Evolutionary conservation across 2,113 vertebrate species (phyloP), one percentile per base, ranked within the genome.

Genomic region (Clarias magur): DNA sequence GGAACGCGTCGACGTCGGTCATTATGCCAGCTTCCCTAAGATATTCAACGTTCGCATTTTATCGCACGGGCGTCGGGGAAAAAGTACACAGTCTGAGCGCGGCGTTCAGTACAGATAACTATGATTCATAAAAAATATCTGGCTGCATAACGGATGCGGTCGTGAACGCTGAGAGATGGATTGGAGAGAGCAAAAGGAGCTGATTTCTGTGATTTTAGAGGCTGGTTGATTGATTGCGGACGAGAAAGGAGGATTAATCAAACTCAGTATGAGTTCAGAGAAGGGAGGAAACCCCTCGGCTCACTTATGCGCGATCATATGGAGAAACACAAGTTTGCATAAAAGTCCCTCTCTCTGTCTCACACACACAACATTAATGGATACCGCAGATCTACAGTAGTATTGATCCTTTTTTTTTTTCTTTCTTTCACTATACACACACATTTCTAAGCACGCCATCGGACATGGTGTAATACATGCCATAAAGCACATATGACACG

Each of bases 91-190:
- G 91, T 91, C 90, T 89, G 91, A 93, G 92, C 91, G 88, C 76
- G 89, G 92, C 91, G 92, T 92, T 93, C 91, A 93, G 90, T 89
- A 90, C 90, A 88, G 91, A 91, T 94, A 93, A 94, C 92, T 93
- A 93, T 94, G 94, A 95, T 94, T 94, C 94, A 95, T 95, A 93
- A 92, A 95, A 95, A 95, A 94, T 94, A 93, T 93, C 93, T 90
- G 86, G 93, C 91, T 56, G 78, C 63, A 88, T 93, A 94, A 95
- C 93, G 92, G 93, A 95, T 94, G 93, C 91, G 90, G 90, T 92
- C 92, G 89, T 89, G 92, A 91, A 92, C 89, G 86, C 90, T 86
- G 82, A 76, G 91, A 95, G 94, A 95, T 95, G 91, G 93, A 95
- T 95, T 92, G 93, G 89, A 91, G 92, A 84, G 90, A 87, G 87